A percentile compares a stretch with the other conserved stretches of the same genome.
Evolutionary conservation across 2,797 vertebrate genomes (phyloP).

Genomic region (Anabacerthia variegaticeps): DNA sequence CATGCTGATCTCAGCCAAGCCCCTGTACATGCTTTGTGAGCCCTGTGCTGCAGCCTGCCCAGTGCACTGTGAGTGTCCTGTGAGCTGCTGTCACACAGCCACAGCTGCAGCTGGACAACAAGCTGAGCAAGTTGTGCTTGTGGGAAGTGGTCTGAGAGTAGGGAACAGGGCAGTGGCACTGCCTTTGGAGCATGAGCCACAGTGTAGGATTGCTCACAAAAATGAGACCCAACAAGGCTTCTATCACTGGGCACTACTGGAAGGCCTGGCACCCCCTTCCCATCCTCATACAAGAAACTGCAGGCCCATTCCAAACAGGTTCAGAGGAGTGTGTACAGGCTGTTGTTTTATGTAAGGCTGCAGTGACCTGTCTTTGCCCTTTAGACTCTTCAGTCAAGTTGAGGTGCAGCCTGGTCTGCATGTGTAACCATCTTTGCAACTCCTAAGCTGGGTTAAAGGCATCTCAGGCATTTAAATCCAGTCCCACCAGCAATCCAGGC

Average conservation of each 20-base stretch:
- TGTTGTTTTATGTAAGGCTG: not conserved
- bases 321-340: not conserved
- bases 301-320: not conserved
- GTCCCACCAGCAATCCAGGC: not conserved
- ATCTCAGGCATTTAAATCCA: not conserved
- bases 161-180: not conserved
- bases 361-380: not conserved
- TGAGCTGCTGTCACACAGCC: not conserved
- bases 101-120: not conserved
- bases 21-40: not conserved
- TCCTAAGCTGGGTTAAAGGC: not conserved
- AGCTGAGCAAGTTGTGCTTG: not conserved
- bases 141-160: not conserved
- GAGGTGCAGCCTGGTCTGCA: not conserved
- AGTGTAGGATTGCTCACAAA: fast-evolving
- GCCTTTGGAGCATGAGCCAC: fast-evolving
- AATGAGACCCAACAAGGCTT: not conserved
- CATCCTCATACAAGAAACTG: not conserved
- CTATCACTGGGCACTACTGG: fast-evolving
- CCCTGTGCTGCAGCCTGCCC: not conserved
- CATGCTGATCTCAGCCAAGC: not conserved
- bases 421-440: not conserved
- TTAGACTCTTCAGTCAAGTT: not conserved
- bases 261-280: not conserved
- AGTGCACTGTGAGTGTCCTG: not conserved